phyloP scores from a whole-genome alignment of 1,140 invertebrate genomes.

The Drosophila ohnishii region DNA sequence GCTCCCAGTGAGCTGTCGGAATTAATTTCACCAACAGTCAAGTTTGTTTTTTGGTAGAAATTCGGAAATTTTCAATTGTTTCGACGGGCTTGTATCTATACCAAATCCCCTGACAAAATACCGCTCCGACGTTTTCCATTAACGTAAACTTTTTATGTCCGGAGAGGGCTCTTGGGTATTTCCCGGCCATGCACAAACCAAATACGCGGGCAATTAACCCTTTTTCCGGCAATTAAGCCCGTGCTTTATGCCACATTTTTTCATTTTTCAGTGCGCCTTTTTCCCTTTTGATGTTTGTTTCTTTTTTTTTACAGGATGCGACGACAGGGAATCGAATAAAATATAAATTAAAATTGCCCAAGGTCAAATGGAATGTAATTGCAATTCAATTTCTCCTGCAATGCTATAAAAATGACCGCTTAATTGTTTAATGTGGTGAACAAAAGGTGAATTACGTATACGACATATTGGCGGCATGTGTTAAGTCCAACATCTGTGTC shows the following conservation, averaged over 20 bases:
- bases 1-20: conserved; percentile 39
- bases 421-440: conserved; percentile 37
- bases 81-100: conserved; percentile 12
- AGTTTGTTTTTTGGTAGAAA: conserved; percentile 2
- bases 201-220: conserved; percentile 52
- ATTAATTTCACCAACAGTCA: conserved; percentile 45
- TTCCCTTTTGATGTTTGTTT: conserved; percentile 35
- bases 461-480: conserved; percentile 45
- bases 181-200: conserved; percentile 41
- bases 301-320: conserved; percentile 3
- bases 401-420: conserved; percentile 48
- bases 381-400: conserved; percentile 44
- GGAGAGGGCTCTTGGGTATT: conserved; percentile 35
- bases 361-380: conserved; percentile 45
- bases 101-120: conserved; percentile 8
- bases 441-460: conserved; percentile 44
- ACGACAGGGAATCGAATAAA: conserved; percentile 22
- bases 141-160: conserved; percentile 44
- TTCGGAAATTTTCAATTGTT: conserved; percentile 41
- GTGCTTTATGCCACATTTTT: conserved; percentile 42
- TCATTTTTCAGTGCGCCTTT: conserved; percentile 17
- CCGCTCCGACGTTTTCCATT: conserved; percentile 32
- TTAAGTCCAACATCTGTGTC: conserved; percentile 13
- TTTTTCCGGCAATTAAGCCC: conserved; percentile 51
- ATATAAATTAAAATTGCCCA: conserved; percentile 34